Base-by-base conservation (phyloP, 2,113 vertebrate genomes). In the Ceyx melanurus region DNA sequence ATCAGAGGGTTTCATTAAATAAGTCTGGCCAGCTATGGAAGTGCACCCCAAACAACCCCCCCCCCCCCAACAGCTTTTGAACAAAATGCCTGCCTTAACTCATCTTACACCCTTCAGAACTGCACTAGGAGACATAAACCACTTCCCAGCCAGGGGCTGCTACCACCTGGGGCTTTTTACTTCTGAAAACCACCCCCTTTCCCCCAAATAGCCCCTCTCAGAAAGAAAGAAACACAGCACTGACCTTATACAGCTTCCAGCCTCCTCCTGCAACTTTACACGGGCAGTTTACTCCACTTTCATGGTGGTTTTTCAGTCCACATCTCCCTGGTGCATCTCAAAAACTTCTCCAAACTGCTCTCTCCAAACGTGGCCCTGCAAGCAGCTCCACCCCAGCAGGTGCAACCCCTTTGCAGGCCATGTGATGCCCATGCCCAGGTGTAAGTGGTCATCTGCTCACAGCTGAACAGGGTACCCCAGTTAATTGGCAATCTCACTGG, bases 61-160 rank as follows among this genome's bases (percentile, higher is more conserved):
- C 19, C 51, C 1, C 3, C 11, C 42, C 46, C 6, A 71, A 53
- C 2, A 25, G 6, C 25, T 72, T 71, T 67, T 48, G 31, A 40
- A 14, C 5, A 65, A 74, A 78, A 66, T 6, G 3, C 23, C 33
- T 58, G 7, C 15, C 37, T 66, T 73, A 4, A 13, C 5, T 13
- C 17, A 50, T 35, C 26, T 10, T 19, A 73, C 6, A 54, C 8
- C 22, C 22, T 77, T 11, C 40, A 50, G 20, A 4, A 57, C 35
- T 18, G 5, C 22, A 14, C 48, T 50, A 51, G 40, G 58, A 56
- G 7, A 60, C 3, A 21, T 4, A 12, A 81, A 74, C 61, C 13
- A 17, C 9, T 53, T 76, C 42, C 35, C 35, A 57, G 31, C 2
- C 19, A 45, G 19, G 1, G 0, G 9, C 0, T 81, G 31, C 28